These are phyloP conservation scores for Coregonus clupeaformis DNA, from an alignment of 2,113 vertebrate genomes.

Conservation along the genomic window DNA sequence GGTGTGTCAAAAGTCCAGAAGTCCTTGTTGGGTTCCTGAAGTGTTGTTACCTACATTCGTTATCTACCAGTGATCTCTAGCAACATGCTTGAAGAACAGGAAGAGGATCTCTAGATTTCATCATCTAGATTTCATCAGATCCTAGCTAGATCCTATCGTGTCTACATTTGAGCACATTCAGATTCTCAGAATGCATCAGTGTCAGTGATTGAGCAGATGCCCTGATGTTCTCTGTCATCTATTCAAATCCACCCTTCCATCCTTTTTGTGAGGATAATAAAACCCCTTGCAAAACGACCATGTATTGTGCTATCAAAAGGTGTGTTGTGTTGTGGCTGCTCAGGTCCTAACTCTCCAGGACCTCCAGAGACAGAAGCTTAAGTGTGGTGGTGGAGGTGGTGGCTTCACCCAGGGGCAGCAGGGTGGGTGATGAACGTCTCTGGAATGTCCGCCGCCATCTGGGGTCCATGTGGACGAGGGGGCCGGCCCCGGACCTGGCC, in stretches of 20 bases:
- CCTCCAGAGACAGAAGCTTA: background rate
- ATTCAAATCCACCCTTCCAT: too few relatives aligned
- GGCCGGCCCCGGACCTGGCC: too few relatives aligned
- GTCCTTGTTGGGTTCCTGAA: background rate
- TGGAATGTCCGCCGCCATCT: conserved; percentile 44
- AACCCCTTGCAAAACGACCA: too few relatives aligned
- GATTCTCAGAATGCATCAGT: too few relatives aligned
- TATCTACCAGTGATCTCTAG: background rate
- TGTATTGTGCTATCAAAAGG: too few relatives aligned
- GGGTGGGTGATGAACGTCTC: conserved; percentile 17
- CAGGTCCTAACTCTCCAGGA: background rate
- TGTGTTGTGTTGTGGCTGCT: too few relatives aligned
- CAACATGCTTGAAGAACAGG: background rate
- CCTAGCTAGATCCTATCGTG: background rate
- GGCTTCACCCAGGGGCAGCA: background rate
- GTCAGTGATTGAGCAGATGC: too few relatives aligned
- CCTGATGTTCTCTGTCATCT: too few relatives aligned
- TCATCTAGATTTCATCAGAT: background rate
- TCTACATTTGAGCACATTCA: too few relatives aligned
- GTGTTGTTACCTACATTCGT: background rate
- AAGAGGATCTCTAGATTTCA: background rate
- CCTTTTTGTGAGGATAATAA: too few relatives aligned
- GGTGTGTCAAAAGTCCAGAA: background rate
- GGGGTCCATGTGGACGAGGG: conserved; percentile 37
- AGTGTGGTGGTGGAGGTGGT: too few relatives aligned